Evolutionary conservation across 1,140 invertebrate species (phyloP), one percentile per base, ranked within the genome.

Genomic region (Spodoptera frugiperda): DNA sequence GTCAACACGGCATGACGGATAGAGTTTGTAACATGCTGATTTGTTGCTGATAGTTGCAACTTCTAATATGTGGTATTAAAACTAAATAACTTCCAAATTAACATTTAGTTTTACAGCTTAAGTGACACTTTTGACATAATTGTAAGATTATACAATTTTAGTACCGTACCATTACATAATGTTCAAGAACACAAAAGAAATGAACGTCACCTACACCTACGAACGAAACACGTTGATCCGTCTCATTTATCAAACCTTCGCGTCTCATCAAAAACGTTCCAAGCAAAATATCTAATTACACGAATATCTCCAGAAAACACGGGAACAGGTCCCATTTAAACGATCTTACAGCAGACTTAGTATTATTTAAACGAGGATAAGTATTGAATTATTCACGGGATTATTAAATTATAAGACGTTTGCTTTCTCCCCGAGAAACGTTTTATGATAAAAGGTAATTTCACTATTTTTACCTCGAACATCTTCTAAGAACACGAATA

Each of bases 321-420:
- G 55, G 33, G 55, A 33, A 57, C 21, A 30, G n/a, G 11, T 30
- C 33, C 33, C 3, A 57, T 33, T 57, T 57, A 30, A 57, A 57
- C 3, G 12, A 25, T n/a, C 10, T 57, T 57, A 57, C 12, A 30
- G 14, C 55, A 2, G 55, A 57, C 55, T 30, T 57, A 57, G 55
- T 30, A 30, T 57, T 30, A 21, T 57, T 30, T 39, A 61, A 30
- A 39, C 57, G 25, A 15, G n/a, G 57, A 61, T 61, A 61, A 61
- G n/a, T 15, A 61, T 15, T 61, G 11, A 61, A 61, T 61, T 61
- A 39, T 61, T 61, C 30, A 61, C n/a, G 8, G 30, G 8, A 61
- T 61, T 61, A 15, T 57, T 57, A 30, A 25, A 30, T 57, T 57
- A 30, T 30, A 57, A 57, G 25, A 30, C 12, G 11, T 30, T 30